These are phyloP conservation scores for Drosophila mercatorum DNA, from an alignment of 2,888 invertebrate genomes.

Conservation along the genomic window DNA sequence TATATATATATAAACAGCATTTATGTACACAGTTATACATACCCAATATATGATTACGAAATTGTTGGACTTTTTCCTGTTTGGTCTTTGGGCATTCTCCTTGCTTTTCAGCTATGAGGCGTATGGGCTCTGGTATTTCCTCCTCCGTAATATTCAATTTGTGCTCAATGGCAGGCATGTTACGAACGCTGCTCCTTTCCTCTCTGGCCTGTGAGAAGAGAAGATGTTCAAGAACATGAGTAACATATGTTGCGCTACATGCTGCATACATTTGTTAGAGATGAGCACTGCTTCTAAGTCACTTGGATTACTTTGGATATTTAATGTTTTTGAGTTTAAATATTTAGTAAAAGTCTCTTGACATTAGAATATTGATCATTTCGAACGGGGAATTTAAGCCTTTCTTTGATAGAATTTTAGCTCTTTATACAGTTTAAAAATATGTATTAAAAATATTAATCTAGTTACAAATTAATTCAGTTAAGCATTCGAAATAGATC, in stretches of 20 bases:
- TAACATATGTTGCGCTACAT: not conserved
- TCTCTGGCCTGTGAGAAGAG: conserved; percentile 8
- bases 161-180: conserved; percentile 79
- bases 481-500: not conserved
- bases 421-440: not conserved
- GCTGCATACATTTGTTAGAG: not conserved
- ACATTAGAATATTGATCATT: not conserved
- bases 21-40: conserved; percentile 38
- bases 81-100: conserved; percentile 90
- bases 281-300: not conserved
- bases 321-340: no score
- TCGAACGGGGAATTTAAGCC: not conserved
- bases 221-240: not conserved
- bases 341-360: no score
- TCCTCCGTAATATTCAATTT: conserved; percentile 88
- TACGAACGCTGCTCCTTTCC: conserved; percentile 15
- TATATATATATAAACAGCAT: no score
- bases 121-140: conserved; percentile 88
- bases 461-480: not conserved
- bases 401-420: not conserved
- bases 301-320: not conserved
- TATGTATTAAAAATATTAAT: not conserved
- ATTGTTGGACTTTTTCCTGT: conserved; percentile 89
- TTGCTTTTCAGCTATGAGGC: conserved; percentile 87
- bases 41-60: conserved; percentile 91